These are phyloP conservation scores for Orthonevra nobilis DNA, from an alignment of 2,888 invertebrate genomes.

Conservation along the genomic window DNA sequence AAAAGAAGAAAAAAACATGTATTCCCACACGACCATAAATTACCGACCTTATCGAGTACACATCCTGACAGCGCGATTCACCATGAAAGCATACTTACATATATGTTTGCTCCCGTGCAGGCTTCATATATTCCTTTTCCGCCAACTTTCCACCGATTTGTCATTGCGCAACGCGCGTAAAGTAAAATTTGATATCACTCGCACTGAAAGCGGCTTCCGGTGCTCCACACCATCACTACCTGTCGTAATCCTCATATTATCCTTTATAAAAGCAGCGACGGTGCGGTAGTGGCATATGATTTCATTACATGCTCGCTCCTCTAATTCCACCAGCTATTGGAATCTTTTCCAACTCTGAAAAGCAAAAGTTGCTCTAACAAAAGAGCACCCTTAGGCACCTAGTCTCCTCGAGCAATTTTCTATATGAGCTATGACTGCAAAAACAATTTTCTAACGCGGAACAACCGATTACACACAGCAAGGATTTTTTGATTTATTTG, in stretches of 20 bases:
- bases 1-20: slow-evolving; percentile 19
- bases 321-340: slow-evolving; percentile 24
- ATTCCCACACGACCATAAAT: slow-evolving; percentile 64
- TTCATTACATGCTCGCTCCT: slow-evolving; percentile 58
- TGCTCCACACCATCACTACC: slow-evolving; percentile 24
- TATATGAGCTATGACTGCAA: slow-evolving; percentile 50
- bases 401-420: not conserved
- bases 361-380: slow-evolving; percentile 48
- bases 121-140: slow-evolving; percentile 57
- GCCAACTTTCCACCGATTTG: slow-evolving; percentile 67
- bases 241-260: slow-evolving; percentile 67
- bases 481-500: slow-evolving; percentile 66
- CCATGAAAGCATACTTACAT: slow-evolving; percentile 51
- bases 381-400: slow-evolving; percentile 37
- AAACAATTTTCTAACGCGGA: slow-evolving; percentile 62
- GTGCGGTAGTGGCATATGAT: slow-evolving; percentile 51
- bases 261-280: slow-evolving; percentile 59
- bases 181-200: slow-evolving; percentile 66
- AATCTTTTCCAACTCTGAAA: slow-evolving; percentile 47
- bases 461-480: slow-evolving; percentile 64
- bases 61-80: slow-evolving; percentile 65
- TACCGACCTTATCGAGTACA: slow-evolving; percentile 67
- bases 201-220: slow-evolving; percentile 6
- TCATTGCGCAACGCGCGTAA: slow-evolving; percentile 67
- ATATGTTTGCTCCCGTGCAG: too few relatives aligned